A percentile compares a stretch with the other conserved stretches of the same genome.
phyloP scores from a whole-genome alignment of 2,888 invertebrate genomes.

The Polydrusus pterygomalis region DNA sequence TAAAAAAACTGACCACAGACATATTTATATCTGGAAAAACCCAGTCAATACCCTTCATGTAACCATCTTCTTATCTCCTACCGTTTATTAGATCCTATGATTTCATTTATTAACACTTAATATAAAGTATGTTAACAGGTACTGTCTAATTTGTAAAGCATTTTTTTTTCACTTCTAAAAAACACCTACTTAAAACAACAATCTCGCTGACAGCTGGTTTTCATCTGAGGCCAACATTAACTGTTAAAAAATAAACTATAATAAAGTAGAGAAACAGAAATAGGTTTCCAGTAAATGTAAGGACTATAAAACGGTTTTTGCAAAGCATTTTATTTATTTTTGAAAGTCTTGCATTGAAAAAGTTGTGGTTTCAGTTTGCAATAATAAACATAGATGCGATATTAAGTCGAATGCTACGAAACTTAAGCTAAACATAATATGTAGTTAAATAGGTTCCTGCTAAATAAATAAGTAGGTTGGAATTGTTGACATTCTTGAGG shows the following conservation, averaged over 20 bases:
- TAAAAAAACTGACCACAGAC: too few relatives aligned
- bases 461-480: conserved; percentile 5
- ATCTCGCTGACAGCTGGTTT: conserved; percentile 35
- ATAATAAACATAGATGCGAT: conserved; percentile 28
- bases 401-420: conserved; percentile 18
- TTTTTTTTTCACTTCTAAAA: conserved; percentile 8
- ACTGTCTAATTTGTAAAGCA: not conserved
- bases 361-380: conserved; percentile 11
- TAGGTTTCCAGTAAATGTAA: conserved; percentile 35
- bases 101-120: not conserved
- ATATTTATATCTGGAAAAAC: too few relatives aligned
- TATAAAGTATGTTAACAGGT: not conserved
- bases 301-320: conserved; percentile 35
- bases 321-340: conserved; percentile 45
- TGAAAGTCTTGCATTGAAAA: conserved; percentile 30
- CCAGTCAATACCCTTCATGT: too few relatives aligned
- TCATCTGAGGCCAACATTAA: conserved; percentile 27
- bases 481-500: not conserved
- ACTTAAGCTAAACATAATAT: conserved; percentile 12
- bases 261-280: conserved; percentile 36
- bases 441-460: conserved; percentile 4
- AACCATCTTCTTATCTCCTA: too few relatives aligned
- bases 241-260: conserved; percentile 34
- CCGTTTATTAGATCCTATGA: too few relatives aligned
- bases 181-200: conserved; percentile 21